Conservation (phyloP, 2,888 invertebrate genomes). For the Stenoptilia bipunctidactyla region DNA sequence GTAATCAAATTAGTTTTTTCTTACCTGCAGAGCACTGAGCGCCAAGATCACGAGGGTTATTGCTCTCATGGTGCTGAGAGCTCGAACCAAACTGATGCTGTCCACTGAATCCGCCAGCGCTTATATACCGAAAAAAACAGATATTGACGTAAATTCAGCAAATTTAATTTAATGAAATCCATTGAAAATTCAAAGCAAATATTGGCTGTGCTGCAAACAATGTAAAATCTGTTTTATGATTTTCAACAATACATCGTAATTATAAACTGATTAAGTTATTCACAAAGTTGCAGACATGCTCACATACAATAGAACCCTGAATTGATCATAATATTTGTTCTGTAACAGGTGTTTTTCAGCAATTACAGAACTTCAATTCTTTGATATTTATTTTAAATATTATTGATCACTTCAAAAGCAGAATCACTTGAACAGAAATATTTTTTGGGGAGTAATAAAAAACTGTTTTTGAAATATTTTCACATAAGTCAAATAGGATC, state of each 20-base stretch:
- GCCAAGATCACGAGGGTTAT: constrained; percentile 54
- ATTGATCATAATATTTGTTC: neutral
- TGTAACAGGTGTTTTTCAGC: neutral
- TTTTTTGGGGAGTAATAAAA: too few relatives aligned
- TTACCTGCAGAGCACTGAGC: constrained; percentile 58
- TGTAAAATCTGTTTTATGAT: constrained; percentile 9
- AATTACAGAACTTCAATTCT: too few relatives aligned
- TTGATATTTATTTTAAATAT: too few relatives aligned
- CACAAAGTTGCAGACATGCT: neutral
- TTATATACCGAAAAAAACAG: constrained; percentile 39
- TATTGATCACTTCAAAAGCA: too few relatives aligned
- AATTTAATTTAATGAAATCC: constrained; percentile 12
- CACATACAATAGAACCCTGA: neutral
- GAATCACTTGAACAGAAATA: too few relatives aligned
- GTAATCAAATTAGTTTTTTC: too few relatives aligned
- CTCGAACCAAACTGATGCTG: constrained; percentile 53
- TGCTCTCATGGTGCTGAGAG: constrained; percentile 58
- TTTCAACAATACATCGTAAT: constrained; percentile 39
- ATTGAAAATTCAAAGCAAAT: constrained; percentile 31
- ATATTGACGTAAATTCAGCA: constrained; percentile 23
- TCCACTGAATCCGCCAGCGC: constrained; percentile 15
- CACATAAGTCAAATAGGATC: too few relatives aligned
- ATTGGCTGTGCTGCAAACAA: constrained; percentile 6
- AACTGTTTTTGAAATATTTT: too few relatives aligned
- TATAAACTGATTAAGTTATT: constrained; percentile 32